Evolutionary conservation across 2,797 vertebrate genomes (phyloP).

Genomic region (Dendrocincla fuliginosa): DNA sequence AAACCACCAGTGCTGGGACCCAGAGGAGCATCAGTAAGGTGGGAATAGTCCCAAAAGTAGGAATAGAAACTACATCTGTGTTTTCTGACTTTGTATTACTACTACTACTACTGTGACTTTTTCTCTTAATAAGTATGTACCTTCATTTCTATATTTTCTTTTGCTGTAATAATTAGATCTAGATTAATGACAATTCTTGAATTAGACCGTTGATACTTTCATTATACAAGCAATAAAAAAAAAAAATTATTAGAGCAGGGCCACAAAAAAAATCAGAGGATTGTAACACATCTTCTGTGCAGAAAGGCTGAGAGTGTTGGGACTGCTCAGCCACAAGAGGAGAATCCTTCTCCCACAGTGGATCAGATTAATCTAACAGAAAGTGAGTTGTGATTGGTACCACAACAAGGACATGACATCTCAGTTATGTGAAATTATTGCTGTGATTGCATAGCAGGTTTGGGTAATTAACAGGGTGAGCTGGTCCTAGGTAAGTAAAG

Average conservation of each 20-base stretch:
- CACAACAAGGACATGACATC: background rate
- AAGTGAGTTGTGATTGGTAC: background rate
- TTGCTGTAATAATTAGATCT: background rate
- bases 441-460: background rate
- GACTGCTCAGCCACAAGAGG: background rate
- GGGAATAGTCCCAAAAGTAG: background rate
- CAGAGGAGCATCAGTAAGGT: background rate
- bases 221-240: background rate
- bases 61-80: accelerated
- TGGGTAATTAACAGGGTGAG: background rate
- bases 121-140: background rate
- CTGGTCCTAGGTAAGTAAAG: background rate
- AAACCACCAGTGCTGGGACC: background rate
- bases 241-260: accelerated
- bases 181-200: background rate
- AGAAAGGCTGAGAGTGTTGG: background rate
- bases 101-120: background rate
- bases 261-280: background rate
- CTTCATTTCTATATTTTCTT: background rate
- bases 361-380: background rate
- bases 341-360: background rate
- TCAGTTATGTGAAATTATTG: background rate
- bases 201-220: background rate
- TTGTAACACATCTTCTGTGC: background rate
- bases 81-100: background rate